Evolutionary conservation across 1,140 invertebrate genomes (phyloP), one percentile per base, ranked within the genome.

Genomic region (Capitella teleta): DNA sequence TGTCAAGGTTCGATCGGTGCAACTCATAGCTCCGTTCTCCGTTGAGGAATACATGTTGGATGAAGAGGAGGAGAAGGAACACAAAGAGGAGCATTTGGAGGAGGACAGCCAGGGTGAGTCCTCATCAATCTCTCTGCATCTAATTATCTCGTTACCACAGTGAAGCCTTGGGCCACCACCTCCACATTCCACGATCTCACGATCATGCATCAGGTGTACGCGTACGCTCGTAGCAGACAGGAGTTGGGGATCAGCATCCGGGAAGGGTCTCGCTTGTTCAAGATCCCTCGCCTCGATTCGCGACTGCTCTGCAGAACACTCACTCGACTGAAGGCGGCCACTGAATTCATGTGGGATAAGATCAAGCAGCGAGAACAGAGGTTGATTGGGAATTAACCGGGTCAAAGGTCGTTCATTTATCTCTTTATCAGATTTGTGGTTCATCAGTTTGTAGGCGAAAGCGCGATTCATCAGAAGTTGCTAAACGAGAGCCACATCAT

Each of bases 281-380:
- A n/a, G 0, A 36, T 47, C 16, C 18, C 16, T 25, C 18, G 23
- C 5, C 5, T 47, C 10, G 32, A 47, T 19, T 21, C n/a, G 21
- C 19, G 45, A 2, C 16, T 28, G 18, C 55, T 80, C 30, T 59
- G 74, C 25, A 62, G 76, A 25, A 74, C 77, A 56, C 55, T 80
- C 5, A 56, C 71, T 10, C 54, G 74, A 56, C 52, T 58, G 5
- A 65, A 73, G 26, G 59, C 74, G 26, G 68, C 76, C 25, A 68
- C 71, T 8, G 73, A 67, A 12, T 72, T 76, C 40, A 74, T 77
- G 64, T 68, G 73, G 42, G 78, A 80, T 52, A 61, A 73, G 8
- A 78, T 78, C 2, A 62, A 77, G 25, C 79, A 80, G 53, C 66
- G 78, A 28, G 64, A 61, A 18, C 45, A 47, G 12, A 47, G 19